These are phyloP conservation scores for Oikopleura albicans DNA, from an alignment of 23 tunicate genomes.

Conservation along the genomic window DNA sequence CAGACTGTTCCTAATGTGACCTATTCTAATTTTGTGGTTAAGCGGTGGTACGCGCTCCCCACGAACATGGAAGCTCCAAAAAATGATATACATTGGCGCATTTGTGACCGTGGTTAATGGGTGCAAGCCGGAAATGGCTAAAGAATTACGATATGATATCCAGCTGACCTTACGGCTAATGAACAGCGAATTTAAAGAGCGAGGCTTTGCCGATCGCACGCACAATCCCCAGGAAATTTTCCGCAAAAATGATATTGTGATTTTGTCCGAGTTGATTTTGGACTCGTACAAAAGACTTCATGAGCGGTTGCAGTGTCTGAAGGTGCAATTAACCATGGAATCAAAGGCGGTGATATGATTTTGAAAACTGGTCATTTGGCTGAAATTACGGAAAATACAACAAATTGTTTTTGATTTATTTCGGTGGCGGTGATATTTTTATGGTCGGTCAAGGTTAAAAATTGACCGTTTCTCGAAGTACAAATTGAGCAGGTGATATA, in stretches of 20 bases:
- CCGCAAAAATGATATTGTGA: not conserved
- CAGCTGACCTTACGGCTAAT: not conserved
- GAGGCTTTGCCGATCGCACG: not conserved
- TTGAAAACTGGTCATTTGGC: no score
- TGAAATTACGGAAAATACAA: no score
- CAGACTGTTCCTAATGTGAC: no score
- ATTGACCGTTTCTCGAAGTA: no score
- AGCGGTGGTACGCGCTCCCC: not conserved
- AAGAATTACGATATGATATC: not conserved
- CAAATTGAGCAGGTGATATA: no score
- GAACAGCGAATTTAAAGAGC: not conserved
- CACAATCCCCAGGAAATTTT: not conserved
- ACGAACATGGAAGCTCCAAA: not conserved
- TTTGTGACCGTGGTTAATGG: not conserved
- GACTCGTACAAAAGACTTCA: not conserved
- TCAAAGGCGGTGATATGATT: no score
- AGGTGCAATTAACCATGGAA: not conserved
- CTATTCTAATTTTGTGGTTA: no score
- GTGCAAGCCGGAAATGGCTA: not conserved
- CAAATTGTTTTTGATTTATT: no score
- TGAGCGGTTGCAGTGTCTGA: not conserved
- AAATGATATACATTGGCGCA: not conserved
- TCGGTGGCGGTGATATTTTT: no score
- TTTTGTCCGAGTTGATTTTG: not conserved
- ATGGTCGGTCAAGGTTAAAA: no score